Evolutionary conservation across 2,797 vertebrate species (phyloP), one percentile per base, ranked within the genome.

Genomic region (Myotis myotis): DNA sequence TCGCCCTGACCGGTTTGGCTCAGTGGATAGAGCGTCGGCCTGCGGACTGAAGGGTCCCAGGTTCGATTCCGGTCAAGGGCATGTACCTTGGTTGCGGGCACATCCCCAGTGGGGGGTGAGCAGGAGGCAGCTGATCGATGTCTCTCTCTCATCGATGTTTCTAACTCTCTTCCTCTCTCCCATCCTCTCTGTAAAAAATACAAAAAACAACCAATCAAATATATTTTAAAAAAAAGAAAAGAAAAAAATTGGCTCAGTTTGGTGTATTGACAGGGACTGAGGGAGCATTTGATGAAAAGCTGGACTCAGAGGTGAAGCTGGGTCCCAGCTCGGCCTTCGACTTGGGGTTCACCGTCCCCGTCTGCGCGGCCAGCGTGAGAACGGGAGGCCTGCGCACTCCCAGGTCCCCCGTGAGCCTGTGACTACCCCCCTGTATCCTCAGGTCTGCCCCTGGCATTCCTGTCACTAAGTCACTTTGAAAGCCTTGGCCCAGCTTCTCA

Each of bases 401-500:
- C 15, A 64, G n/a, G 66, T 79, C 89, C 95, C 96, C 89, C 20
- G 74, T 66, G 89, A 96, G 57, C 89, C 95, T 72, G 72, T 82
- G 87, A 89, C 51, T 88, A 53, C 25, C 91, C 89, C 78, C 92
- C 79, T 96, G 78, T 86, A 74, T 41, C 78, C 60, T 80, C 86
- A 71, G 91, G 93, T 72, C 96, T 94, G 92, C 82, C 96, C n/a
- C 94, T 96, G 83, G 88, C 96, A 97, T 97, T 98, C 98, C 97
- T 93, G 12, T 91, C 95, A n/a, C 89, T 90, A 96, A 98, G 97
- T 98, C 98, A 96, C 98, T 98, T 98, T 97, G 97, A 98, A 98
- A 98, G 87, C 94, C 94, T 96, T 98, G 97, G 97, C 96, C 96
- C 85, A 38, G 91, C 97, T 97, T 91, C 23, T 97, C 98, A 98